These are phyloP conservation scores for Lordiphosa andalusiaca DNA, from an alignment of 2,888 invertebrate genomes.

Conservation along the genomic window DNA sequence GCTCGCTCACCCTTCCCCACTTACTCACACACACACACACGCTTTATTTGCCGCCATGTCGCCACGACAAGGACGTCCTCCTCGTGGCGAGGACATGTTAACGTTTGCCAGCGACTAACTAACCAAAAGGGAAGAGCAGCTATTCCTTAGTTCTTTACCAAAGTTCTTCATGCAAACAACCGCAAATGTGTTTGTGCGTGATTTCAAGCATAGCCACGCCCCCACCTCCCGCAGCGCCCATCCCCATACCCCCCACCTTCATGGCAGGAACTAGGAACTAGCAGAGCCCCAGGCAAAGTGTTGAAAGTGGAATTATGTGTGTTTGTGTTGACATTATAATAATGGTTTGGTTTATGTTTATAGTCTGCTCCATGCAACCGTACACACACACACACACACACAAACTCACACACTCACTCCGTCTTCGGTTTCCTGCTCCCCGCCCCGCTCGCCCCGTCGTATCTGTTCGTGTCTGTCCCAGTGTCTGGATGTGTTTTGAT, in stretches of 20 bases:
- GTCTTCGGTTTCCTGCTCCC: constrained; percentile 3
- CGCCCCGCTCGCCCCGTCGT: not conserved
- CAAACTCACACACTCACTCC: constrained; percentile 12
- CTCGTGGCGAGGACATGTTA: constrained; percentile 22
- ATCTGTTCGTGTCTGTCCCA: constrained; percentile 3
- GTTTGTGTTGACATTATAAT: constrained; percentile 66
- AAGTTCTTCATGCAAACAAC: constrained; percentile 21
- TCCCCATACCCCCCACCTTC: constrained; percentile 9
- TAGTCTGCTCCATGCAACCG: constrained; percentile 48
- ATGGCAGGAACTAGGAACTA: not conserved
- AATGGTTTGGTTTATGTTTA: constrained; percentile 64
- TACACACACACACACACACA: constrained; percentile 1
- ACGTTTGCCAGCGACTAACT: constrained; percentile 34
- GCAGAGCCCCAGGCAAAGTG: constrained; percentile 43
- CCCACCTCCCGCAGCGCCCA: not conserved
- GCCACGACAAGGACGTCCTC: constrained; percentile 20
- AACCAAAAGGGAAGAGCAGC: constrained; percentile 20
- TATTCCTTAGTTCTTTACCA: constrained; percentile 29
- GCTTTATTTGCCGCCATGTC: constrained; percentile 41
- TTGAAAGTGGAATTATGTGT: constrained; percentile 63
- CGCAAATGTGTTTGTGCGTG: constrained; percentile 58
- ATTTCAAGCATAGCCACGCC: constrained; percentile 37
- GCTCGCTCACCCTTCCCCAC: constrained; percentile 6
- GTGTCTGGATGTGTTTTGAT: constrained; percentile 32
- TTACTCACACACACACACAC: constrained; percentile 14